These are phyloP conservation scores for Cactoblastis cactorum DNA, from an alignment of 2,888 invertebrate genomes.

Conservation along the genomic window DNA sequence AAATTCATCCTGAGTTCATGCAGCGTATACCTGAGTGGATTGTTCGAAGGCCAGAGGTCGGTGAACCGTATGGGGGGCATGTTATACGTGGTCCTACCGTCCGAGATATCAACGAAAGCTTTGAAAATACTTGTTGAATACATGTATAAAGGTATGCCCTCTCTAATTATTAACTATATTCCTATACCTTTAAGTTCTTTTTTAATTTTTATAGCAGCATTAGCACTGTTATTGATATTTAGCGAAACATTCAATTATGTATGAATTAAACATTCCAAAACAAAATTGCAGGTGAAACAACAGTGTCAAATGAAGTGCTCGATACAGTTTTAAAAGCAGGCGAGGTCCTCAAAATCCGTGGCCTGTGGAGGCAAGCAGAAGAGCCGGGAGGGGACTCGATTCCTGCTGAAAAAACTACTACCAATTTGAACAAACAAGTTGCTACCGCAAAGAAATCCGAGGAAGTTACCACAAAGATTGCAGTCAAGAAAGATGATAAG, in stretches of 20 bases:
- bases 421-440: constrained; percentile 45
- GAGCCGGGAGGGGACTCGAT: constrained; percentile 54
- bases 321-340: constrained; percentile 90
- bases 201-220: no score
- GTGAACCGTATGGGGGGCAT: constrained; percentile 73
- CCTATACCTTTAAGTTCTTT: no score
- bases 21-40: constrained; percentile 75
- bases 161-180: no score
- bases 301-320: constrained; percentile 90
- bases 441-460: constrained; percentile 48
- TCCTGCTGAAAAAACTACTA: constrained; percentile 49
- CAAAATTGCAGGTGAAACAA: constrained; percentile 82
- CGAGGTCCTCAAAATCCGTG: constrained; percentile 88
- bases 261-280: no score
- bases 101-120: constrained; percentile 89
- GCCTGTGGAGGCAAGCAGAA: constrained; percentile 86
- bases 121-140: constrained; percentile 90
- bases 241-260: no score
- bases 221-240: background rate
- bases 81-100: constrained; percentile 86
- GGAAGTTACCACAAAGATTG: constrained; percentile 51
- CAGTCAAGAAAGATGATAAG: constrained; percentile 74
- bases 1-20: constrained; percentile 91
- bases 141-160: constrained; percentile 84
- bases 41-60: constrained; percentile 72